These are phyloP conservation scores for Hemiprocne comata DNA, from an alignment of 2,113 vertebrate species.

Conservation along the genomic window DNA sequence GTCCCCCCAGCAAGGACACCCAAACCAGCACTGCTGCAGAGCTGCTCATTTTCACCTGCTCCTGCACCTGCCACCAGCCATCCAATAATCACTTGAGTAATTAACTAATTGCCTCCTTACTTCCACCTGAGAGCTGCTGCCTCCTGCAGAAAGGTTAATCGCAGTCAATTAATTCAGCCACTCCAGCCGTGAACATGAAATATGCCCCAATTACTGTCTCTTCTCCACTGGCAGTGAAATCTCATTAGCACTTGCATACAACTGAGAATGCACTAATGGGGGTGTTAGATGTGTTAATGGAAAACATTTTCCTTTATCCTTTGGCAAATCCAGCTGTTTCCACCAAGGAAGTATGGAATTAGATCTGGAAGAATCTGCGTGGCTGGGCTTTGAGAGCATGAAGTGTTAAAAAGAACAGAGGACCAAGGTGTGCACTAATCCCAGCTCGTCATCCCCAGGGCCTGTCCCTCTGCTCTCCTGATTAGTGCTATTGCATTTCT, in stretches of 20 bases:
- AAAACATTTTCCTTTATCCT: slow-evolving; percentile 22
- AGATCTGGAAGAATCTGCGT: background rate
- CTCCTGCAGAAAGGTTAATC: background rate
- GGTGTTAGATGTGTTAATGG: slow-evolving; percentile 46
- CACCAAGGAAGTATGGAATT: background rate
- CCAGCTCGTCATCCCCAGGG: background rate
- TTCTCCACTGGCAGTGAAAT: background rate
- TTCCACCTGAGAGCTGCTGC: background rate
- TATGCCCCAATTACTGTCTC: background rate
- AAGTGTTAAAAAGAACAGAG: background rate
- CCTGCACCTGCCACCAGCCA: background rate
- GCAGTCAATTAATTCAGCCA: slow-evolving; percentile 9
- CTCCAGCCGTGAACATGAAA: background rate
- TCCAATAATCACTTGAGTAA: background rate
- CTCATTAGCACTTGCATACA: background rate
- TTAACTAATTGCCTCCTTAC: background rate
- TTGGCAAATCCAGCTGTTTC: slow-evolving; percentile 7
- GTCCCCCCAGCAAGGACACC: background rate
- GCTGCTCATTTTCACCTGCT: background rate
- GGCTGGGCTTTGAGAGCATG: background rate
- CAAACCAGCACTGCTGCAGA: fast-evolving
- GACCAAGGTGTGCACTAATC: background rate
- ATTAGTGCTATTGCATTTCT: fast-evolving
- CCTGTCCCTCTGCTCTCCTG: background rate
- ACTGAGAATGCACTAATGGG: background rate